These are phyloP conservation scores for Daptonema setosum DNA, from an alignment of 2,888 invertebrate species.

Conservation along the genomic window DNA sequence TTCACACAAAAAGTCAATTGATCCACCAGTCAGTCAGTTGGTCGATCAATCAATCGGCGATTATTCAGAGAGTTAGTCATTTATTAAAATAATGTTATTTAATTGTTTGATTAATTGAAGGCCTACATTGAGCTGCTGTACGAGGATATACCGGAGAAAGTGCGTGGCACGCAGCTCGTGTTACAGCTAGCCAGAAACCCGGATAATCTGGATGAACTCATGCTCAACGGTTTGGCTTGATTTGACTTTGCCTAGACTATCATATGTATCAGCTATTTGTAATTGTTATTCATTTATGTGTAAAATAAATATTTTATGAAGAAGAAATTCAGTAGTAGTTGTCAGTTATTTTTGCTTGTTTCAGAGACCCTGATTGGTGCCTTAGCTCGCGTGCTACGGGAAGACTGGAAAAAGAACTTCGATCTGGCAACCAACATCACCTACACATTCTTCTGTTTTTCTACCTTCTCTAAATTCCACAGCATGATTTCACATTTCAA, in stretches of 20 bases:
- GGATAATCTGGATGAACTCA: constrained; percentile 73
- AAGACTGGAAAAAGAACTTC: constrained; percentile 89
- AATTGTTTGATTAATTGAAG: constrained; percentile 45
- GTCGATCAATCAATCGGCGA: no score
- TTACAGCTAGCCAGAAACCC: constrained; percentile 73
- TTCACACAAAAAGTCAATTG: no score
- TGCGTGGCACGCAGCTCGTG: constrained; percentile 64
- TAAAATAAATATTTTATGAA: no score
- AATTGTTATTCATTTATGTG: no score
- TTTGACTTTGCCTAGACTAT: not conserved
- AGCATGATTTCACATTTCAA: constrained; percentile 80
- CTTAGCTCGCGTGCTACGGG: constrained; percentile 72
- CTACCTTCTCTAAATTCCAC: constrained; percentile 82
- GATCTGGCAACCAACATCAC: constrained; percentile 87
- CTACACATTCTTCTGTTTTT: constrained; percentile 88
- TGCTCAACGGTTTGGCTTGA: constrained; percentile 55
- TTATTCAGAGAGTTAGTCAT: no score
- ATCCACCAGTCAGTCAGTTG: no score
- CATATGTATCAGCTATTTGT: not conserved
- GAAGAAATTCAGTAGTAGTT: no score
- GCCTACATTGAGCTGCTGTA: constrained; percentile 85
- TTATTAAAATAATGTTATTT: not conserved
- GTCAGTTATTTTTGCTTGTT: constrained; percentile 7
- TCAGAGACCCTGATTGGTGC: constrained; percentile 70
- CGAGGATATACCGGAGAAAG: constrained; percentile 66